Percentiles rank a stretch among this genome's conserved stretches.
Evolutionary conservation across 1,140 invertebrate species (phyloP).

Genomic region (Zaprionus ornatus): DNA sequence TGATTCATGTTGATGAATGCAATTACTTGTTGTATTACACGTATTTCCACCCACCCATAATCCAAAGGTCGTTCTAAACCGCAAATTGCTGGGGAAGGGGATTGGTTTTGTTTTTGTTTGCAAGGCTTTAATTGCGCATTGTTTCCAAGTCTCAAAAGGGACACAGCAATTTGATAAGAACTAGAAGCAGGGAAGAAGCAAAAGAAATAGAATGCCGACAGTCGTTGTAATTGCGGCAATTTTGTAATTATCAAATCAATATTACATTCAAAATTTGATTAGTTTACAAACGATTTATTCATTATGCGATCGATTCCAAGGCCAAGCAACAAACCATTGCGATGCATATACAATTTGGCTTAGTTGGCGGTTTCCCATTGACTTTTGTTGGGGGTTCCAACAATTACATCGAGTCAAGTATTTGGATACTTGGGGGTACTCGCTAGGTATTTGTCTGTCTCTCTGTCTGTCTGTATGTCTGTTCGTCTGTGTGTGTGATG

Average conservation of each 20-base stretch:
- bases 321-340: background rate
- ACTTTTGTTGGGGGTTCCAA: background rate
- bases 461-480: background rate
- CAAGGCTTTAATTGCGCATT: background rate
- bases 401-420: slow-evolving; percentile 5
- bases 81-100: background rate
- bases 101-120: no score
- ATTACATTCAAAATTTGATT: slow-evolving; percentile 23
- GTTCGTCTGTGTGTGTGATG: slow-evolving; percentile 9
- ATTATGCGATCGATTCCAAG: slow-evolving; percentile 15
- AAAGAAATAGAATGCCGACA: background rate
- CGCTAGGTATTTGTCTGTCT: background rate
- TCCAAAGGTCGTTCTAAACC: background rate
- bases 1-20: background rate
- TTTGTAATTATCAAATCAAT: slow-evolving; percentile 21
- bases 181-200: background rate
- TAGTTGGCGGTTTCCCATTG: background rate
- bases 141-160: background rate
- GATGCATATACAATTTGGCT: background rate
- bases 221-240: slow-evolving; percentile 11
- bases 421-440: background rate
- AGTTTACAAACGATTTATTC: background rate
- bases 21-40: background rate
- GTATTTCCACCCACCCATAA: background rate
- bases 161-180: background rate